Evolutionary conservation across 2,888 invertebrate genomes (phyloP).

Genomic region (Linnaemya vulpina): DNA sequence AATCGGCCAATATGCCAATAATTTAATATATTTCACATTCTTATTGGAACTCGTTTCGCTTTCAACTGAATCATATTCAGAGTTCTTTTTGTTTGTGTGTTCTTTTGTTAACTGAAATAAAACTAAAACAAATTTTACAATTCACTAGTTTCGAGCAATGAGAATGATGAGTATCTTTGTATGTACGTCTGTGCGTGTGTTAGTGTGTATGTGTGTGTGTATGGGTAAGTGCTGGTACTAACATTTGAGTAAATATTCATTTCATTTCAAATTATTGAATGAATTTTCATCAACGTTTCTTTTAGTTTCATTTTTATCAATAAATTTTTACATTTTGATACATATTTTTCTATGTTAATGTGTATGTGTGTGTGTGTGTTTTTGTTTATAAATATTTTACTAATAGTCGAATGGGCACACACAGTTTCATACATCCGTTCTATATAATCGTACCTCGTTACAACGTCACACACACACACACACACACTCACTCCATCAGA

Average conservation of each 20-base stretch:
- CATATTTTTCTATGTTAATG: no score
- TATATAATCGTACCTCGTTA: slow-evolving; percentile 22
- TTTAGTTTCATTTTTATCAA: slow-evolving; percentile 34
- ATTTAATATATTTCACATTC: slow-evolving; percentile 65
- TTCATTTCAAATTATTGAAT: slow-evolving; percentile 64
- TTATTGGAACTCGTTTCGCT: slow-evolving; percentile 24
- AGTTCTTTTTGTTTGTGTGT: no score
- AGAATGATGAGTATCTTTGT: not conserved
- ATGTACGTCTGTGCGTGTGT: slow-evolving; percentile 7
- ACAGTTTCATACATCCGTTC: slow-evolving; percentile 58
- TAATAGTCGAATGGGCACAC: slow-evolving; percentile 40
- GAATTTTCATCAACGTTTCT: slow-evolving; percentile 60
- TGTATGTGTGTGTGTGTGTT: slow-evolving; percentile 5
- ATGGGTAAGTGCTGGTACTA: slow-evolving; percentile 7
- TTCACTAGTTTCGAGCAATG: slow-evolving; percentile 59
- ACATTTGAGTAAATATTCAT: slow-evolving; percentile 47
- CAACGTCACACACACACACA: not conserved
- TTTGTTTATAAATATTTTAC: slow-evolving; percentile 37
- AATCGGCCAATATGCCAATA: slow-evolving; percentile 71
- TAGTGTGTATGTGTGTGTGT: not conserved
- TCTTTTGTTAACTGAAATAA: slow-evolving; percentile 30
- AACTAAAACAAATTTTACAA: slow-evolving; percentile 70
- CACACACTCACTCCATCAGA: slow-evolving; percentile 2
- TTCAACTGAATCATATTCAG: slow-evolving; percentile 8
- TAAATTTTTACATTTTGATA: slow-evolving; percentile 5